phyloP scores from a whole-genome alignment of 2,888 invertebrate species.

The Pachymerium ferrugineum region DNA sequence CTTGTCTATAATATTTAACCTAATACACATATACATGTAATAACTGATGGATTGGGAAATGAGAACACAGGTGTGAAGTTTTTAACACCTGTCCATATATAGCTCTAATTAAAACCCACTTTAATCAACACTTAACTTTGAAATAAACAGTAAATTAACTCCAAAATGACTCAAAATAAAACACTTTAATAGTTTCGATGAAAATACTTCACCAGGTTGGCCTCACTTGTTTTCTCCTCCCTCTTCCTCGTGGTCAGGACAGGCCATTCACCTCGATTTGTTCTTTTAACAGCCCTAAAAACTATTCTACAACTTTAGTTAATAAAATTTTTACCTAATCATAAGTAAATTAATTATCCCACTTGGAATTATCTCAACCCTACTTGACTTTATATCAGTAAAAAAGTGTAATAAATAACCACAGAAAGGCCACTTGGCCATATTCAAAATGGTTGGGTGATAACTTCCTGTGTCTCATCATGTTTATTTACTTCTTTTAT shows the following conservation, averaged over 20 bases:
- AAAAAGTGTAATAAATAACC: too few relatives aligned
- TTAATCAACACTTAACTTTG: too few relatives aligned
- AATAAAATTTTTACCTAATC: too few relatives aligned
- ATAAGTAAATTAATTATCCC: too few relatives aligned
- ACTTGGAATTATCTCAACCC: too few relatives aligned
- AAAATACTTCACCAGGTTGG: not conserved
- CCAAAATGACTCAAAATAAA: not conserved
- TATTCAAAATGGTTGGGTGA: too few relatives aligned
- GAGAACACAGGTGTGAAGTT: not conserved
- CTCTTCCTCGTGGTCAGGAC: conserved; percentile 8
- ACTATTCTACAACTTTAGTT: not conserved
- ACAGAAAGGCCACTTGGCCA: too few relatives aligned
- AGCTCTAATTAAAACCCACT: too few relatives aligned
- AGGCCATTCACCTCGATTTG: conserved; percentile 8
- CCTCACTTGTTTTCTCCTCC: not conserved
- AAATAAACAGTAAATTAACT: not conserved
- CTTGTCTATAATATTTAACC: not conserved
- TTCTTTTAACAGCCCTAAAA: not conserved
- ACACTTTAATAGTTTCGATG: not conserved
- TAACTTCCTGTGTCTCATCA: too few relatives aligned
- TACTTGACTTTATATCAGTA: too few relatives aligned
- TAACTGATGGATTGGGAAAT: not conserved
- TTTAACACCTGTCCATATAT: not conserved
- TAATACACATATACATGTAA: not conserved
- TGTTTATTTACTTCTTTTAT: too few relatives aligned